Evolutionary conservation across 1,140 invertebrate genomes (phyloP).

Genomic region (Drosophila dunni): DNA sequence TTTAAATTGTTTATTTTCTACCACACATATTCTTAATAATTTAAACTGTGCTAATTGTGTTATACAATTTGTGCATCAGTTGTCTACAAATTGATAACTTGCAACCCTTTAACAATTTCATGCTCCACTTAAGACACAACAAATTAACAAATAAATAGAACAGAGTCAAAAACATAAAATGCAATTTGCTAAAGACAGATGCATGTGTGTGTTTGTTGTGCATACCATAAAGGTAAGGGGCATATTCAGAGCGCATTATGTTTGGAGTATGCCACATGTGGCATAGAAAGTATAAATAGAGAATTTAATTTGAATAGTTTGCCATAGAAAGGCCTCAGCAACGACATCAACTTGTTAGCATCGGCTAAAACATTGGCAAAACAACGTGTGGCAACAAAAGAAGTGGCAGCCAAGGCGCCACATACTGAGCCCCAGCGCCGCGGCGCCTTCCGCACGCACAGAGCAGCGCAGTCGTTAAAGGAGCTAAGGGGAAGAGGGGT

Average conservation of each 20-base stretch:
- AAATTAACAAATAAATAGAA: conserved; percentile 23
- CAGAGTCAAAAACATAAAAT: conserved; percentile 8
- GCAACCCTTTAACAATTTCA: not conserved
- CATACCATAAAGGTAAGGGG: not conserved
- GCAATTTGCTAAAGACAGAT: conserved; percentile 11
- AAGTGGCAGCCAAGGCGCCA: conserved; percentile 55
- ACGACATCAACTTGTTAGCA: conserved; percentile 54
- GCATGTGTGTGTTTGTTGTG: too few species aligned
- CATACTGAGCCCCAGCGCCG: conserved; percentile 45
- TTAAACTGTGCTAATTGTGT: not conserved
- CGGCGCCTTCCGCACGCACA: conserved; percentile 59
- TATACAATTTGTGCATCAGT: not conserved
- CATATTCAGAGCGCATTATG: conserved; percentile 22
- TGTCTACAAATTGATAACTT: conserved; percentile 13
- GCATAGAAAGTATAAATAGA: conserved; percentile 31
- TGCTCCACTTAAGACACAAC: not conserved
- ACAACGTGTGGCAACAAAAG: conserved; percentile 40
- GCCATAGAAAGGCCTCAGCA: conserved; percentile 36
- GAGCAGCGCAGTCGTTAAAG: conserved; percentile 11
- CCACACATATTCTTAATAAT: not conserved
- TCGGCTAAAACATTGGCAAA: conserved; percentile 40
- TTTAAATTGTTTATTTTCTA: not conserved
- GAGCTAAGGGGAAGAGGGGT: not conserved
- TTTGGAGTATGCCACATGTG: not conserved
- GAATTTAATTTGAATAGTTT: conserved; percentile 38